A percentile compares a stretch with the other conserved stretches of the same genome.
Evolutionary conservation across 2,113 vertebrate genomes (phyloP).

Genomic region (Cyprinodon variegatus): DNA sequence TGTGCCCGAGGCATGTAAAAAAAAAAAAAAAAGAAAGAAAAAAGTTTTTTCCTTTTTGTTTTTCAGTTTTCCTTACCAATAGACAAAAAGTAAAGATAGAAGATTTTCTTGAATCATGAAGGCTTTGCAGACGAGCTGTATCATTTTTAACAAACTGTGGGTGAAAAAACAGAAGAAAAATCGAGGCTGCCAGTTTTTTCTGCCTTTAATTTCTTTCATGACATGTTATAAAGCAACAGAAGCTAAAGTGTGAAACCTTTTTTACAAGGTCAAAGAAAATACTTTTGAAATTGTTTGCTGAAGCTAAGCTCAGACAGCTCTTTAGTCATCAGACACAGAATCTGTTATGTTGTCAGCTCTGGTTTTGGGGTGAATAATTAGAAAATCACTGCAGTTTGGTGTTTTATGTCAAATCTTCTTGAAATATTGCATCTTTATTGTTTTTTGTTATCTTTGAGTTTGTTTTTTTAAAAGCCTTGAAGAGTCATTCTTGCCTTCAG

Average conservation of each 20-base stretch:
- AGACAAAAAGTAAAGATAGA: neutral
- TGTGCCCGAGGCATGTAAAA: neutral
- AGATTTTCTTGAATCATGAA: neutral
- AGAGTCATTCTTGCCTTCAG: neutral
- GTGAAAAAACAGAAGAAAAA: neutral
- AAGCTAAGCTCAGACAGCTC: neutral
- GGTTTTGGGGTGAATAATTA: neutral
- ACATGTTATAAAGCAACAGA: conserved; percentile 5
- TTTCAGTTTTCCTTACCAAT: neutral
- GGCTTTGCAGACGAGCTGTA: neutral
- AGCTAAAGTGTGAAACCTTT: conserved; percentile 12
- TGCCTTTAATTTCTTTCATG: conserved; percentile 20
- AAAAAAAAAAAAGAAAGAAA: neutral
- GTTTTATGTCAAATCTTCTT: neutral
- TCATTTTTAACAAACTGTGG: neutral
- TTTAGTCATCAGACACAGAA: neutral
- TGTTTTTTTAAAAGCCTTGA: neutral
- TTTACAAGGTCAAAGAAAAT: conserved; percentile 23
- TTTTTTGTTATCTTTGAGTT: neutral
- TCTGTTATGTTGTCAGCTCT: neutral
- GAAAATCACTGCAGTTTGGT: neutral
- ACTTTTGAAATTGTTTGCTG: conserved; percentile 8
- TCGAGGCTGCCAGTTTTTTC: conserved; percentile 7
- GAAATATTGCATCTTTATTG: neutral
- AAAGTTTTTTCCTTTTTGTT: neutral